Percentiles rank a stretch among this genome's conserved stretches.
These are phyloP conservation scores for Anagyrus pseudococci DNA, from an alignment of 2,888 invertebrate species.

Conservation along the genomic window DNA sequence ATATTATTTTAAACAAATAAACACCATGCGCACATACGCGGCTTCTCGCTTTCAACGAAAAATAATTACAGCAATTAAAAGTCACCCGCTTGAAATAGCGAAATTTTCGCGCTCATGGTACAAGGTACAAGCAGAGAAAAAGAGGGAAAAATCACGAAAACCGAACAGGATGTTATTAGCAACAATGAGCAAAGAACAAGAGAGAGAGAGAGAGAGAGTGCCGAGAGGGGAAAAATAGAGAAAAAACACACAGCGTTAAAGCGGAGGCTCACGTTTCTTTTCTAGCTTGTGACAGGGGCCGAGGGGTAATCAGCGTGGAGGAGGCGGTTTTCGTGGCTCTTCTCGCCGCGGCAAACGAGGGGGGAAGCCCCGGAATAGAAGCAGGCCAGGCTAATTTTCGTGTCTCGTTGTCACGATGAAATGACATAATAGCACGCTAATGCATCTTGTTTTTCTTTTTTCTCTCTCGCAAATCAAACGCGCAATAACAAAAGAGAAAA, in stretches of 20 bases:
- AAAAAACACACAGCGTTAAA: constrained; percentile 3
- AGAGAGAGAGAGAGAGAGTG: not conserved
- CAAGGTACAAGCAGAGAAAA: no score
- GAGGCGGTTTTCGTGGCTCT: constrained; percentile 27
- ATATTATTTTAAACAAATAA: no score
- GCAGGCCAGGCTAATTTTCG: constrained; percentile 7
- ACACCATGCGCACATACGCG: no score
- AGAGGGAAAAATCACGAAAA: no score
- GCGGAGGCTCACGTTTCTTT: constrained; percentile 10
- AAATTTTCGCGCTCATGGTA: no score
- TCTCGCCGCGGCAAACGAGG: constrained; percentile 15
- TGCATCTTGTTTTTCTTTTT: not conserved
- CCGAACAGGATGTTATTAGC: not conserved
- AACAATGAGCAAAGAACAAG: not conserved
- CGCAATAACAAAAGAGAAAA: constrained; percentile 9
- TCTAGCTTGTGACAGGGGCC: constrained; percentile 8
- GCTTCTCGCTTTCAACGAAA: no score
- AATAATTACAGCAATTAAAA: no score
- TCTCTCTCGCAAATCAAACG: not conserved
- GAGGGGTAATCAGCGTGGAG: constrained; percentile 13
- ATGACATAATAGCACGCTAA: constrained; percentile 23
- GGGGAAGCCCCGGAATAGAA: not conserved
- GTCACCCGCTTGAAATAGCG: no score
- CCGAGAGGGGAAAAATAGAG: not conserved
- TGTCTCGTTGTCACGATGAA: constrained; percentile 16